Evolutionary conservation across 2,888 invertebrate species (phyloP).

Genomic region (Platycnemis pennipes): DNA sequence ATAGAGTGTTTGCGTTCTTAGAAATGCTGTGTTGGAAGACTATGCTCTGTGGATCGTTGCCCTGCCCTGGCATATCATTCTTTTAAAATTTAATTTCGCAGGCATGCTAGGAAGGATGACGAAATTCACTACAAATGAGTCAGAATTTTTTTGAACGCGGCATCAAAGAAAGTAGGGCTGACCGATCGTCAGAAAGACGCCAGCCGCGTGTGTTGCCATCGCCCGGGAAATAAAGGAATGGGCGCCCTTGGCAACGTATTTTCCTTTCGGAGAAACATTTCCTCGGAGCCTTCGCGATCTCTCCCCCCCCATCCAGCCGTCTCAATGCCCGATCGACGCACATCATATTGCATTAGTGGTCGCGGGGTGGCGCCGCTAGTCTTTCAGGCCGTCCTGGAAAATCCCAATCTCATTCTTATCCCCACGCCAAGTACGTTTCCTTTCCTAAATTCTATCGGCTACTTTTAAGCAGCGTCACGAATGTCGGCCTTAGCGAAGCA

Average conservation of each 20-base stretch:
- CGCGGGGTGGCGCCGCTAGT: background rate
- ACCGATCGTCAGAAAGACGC: background rate
- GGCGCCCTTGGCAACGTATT: background rate
- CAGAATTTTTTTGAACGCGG: background rate
- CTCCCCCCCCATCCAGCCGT: background rate
- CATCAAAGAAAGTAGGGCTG: background rate
- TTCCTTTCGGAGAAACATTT: conserved; percentile 17
- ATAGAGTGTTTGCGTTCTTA: too few species aligned
- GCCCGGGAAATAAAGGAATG: background rate
- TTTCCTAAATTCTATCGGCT: background rate
- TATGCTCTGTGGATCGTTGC: too few species aligned
- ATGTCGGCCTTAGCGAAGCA: background rate
- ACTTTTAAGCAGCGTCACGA: background rate
- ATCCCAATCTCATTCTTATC: background rate
- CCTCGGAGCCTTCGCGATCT: background rate
- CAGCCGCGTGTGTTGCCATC: background rate
- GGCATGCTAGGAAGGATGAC: too few species aligned
- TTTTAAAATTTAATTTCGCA: too few species aligned
- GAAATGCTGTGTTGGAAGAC: too few species aligned
- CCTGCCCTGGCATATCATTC: too few species aligned
- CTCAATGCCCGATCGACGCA: background rate
- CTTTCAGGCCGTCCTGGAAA: background rate
- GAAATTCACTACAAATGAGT: background rate
- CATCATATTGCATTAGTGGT: background rate
- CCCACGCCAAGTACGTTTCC: background rate